phyloP scores from a whole-genome alignment of 2,113 vertebrate genomes.

The Dasyornis broadbenti region DNA sequence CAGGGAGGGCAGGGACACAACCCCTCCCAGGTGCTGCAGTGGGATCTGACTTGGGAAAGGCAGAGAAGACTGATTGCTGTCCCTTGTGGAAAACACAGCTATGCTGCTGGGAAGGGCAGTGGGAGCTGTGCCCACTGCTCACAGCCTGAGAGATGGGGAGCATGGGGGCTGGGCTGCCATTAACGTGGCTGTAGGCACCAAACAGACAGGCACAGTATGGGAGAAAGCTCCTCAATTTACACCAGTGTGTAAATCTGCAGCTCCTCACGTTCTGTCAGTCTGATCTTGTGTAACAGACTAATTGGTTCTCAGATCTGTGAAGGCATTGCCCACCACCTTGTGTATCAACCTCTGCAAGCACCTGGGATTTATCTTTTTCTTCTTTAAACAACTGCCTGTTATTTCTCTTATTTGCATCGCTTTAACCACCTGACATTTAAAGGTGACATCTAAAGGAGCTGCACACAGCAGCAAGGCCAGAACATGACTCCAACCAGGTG shows the following conservation, averaged over 20 bases:
- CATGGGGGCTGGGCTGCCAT: not conserved
- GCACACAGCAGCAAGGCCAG: not conserved
- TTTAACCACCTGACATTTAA: not conserved
- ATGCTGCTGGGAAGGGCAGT: not conserved
- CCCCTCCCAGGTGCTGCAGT: rapidly evolving
- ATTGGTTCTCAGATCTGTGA: not conserved
- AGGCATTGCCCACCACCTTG: rapidly evolving
- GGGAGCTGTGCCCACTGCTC: not conserved
- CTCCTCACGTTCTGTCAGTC: rapidly evolving
- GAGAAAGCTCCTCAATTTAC: not conserved
- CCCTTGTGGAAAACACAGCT: not conserved
- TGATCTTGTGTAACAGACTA: rapidly evolving
- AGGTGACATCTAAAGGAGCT: rapidly evolving
- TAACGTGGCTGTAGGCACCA: not conserved
- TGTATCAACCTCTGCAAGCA: rapidly evolving
- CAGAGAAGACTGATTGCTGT: rapidly evolving
- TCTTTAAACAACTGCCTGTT: not conserved
- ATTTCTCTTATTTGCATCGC: not conserved
- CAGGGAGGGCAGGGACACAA: rapidly evolving
- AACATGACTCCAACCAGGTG: rapidly evolving
- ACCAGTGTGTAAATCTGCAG: not conserved
- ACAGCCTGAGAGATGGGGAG: not conserved
- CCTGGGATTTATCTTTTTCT: not conserved
- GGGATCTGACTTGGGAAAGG: rapidly evolving
- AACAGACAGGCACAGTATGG: not conserved